Evolutionary conservation across 2,888 invertebrate genomes (phyloP).

Genomic region (Hirtodrosophila confusa): DNA sequence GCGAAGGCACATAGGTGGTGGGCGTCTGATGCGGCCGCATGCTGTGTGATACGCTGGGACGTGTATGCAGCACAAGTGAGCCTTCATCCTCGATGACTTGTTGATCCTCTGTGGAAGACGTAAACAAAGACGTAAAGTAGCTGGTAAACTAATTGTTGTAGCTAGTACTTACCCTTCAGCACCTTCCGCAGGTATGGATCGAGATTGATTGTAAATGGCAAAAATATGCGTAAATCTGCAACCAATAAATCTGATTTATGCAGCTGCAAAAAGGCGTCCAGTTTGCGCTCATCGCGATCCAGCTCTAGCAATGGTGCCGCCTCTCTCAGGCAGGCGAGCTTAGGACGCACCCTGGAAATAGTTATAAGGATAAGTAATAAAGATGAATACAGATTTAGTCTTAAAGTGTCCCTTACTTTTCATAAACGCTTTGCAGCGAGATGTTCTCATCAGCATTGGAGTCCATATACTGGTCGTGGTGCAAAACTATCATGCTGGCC

Average conservation of each 20-base stretch:
- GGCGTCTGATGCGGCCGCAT: slow-evolving; percentile 75
- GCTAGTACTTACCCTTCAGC: slow-evolving; percentile 91
- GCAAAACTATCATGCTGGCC: slow-evolving; percentile 98
- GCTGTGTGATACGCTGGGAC: slow-evolving; percentile 77
- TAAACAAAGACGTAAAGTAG: not conserved
- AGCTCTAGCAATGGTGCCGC: slow-evolving; percentile 94
- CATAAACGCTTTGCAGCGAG: slow-evolving; percentile 95
- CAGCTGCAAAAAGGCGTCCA: slow-evolving; percentile 95
- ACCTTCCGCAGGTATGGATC: slow-evolving; percentile 99
- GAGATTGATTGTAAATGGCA: slow-evolving; percentile 98
- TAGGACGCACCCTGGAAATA: slow-evolving; percentile 89
- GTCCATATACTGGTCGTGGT: slow-evolving; percentile 95
- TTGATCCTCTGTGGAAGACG: slow-evolving; percentile 86
- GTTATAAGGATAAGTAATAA: not conserved
- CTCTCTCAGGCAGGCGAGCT: slow-evolving; percentile 93
- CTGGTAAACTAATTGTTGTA: accelerated
- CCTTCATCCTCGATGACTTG: slow-evolving; percentile 87
- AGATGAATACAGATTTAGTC: no score
- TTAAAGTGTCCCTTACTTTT: slow-evolving; percentile 88
- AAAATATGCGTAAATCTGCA: slow-evolving; percentile 95
- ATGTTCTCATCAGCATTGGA: slow-evolving; percentile 91
- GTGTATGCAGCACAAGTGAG: slow-evolving; percentile 81
- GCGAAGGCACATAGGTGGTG: slow-evolving; percentile 80
- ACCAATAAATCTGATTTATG: slow-evolving; percentile 93
- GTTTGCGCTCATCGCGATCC: slow-evolving; percentile 97